Conservation (phyloP, 2,113 vertebrate species). For the Malurus alboscapulatus region DNA sequence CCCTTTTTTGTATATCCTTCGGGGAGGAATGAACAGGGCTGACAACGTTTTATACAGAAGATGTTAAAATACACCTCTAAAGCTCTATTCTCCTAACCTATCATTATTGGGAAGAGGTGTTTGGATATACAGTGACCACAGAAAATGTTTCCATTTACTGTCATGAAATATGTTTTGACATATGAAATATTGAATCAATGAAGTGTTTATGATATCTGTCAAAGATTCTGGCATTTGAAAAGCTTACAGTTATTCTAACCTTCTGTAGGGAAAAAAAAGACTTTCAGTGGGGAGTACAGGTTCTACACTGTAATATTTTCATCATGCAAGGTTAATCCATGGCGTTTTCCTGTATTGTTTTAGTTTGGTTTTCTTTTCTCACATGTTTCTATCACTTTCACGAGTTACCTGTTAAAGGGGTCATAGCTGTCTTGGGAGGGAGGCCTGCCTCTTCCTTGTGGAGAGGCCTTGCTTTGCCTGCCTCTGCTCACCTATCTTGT, state of each 20-base stretch:
- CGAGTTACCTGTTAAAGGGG: background rate
- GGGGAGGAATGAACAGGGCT: background rate
- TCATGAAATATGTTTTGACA: conserved; percentile 14
- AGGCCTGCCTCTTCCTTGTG: background rate
- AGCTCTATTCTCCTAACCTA: background rate
- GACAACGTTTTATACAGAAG: background rate
- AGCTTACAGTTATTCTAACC: conserved; percentile 45
- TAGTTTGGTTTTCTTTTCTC: background rate
- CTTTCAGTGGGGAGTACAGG: conserved; percentile 12
- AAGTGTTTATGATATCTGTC: conserved; percentile 40
- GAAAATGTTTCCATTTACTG: background rate
- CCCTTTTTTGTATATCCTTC: background rate
- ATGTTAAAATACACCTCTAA: background rate
- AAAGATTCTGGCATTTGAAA: conserved; percentile 58
- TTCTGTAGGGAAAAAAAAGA: conserved; percentile 40
- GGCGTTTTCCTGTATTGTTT: background rate
- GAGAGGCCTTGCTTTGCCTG: background rate
- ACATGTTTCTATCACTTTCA: background rate
- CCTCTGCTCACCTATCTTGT: background rate
- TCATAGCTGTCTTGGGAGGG: background rate
- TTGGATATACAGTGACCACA: background rate
- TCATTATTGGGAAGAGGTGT: background rate
- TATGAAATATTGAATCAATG: conserved; percentile 20
- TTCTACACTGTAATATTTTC: conserved; percentile 27
- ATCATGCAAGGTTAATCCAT: background rate